phyloP scores from a whole-genome alignment of 2,113 vertebrate species.

The Cynopterus brachyotis region DNA sequence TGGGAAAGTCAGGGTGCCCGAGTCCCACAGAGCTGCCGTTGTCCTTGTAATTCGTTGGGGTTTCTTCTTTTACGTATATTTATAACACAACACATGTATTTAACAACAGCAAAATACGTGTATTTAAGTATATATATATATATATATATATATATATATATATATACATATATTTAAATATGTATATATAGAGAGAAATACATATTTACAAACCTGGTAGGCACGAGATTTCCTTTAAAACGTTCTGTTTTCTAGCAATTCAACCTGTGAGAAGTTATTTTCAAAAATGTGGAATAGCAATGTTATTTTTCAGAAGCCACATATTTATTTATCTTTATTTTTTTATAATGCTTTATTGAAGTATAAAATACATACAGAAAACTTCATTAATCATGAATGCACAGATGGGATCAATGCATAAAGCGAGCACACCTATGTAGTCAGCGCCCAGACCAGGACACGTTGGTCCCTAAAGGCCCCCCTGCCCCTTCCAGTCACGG shows the following conservation, averaged over 20 bases:
- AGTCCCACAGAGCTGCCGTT: accelerated
- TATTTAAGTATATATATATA: not conserved
- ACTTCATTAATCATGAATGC: not conserved
- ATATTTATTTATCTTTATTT: not conserved
- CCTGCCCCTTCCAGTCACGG: not conserved
- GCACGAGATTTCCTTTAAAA: not conserved
- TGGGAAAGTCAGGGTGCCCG: accelerated
- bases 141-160: not conserved
- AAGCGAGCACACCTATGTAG: not conserved
- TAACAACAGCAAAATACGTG: not conserved
- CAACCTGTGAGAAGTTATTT: not conserved
- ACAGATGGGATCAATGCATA: too few species aligned
- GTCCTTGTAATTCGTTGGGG: accelerated
- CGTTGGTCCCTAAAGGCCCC: not conserved
- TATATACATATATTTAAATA: not conserved
- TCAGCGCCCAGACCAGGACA: not conserved
- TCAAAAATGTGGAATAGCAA: not conserved
- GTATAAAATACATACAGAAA: not conserved
- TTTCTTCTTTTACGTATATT: not conserved
- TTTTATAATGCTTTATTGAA: not conserved
- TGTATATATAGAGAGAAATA: too few species aligned
- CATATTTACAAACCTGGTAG: not conserved
- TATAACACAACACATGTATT: too few species aligned
- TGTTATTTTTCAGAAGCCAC: not conserved
- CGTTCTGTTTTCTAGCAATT: not conserved